Evolutionary conservation across 2,888 invertebrate genomes (phyloP), one percentile per base, ranked within the genome.

Genomic region (Polydrusus tereticollis): DNA sequence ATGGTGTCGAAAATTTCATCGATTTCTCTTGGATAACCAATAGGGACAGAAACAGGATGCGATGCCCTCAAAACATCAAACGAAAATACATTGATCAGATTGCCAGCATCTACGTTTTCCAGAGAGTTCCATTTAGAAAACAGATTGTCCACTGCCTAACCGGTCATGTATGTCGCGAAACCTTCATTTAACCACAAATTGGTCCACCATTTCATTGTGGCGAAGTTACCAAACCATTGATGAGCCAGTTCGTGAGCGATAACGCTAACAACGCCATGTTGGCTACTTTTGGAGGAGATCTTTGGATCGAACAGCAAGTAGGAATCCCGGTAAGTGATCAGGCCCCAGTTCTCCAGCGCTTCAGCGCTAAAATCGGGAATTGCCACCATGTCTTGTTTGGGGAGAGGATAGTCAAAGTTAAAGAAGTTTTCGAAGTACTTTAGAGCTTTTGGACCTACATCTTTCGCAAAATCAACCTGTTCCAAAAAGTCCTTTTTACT

Each of bases 171-270:
- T 20, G 90, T 90, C 5, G 94, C 94, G 80, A 94, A 94, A 0
- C 93, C 93, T 83, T 93, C 93, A 83, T 93, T 93, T 64, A 93
- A 85, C 93, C 93, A 93, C 7, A 93, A 83, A 82, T 93, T 93
- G 0, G 92, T 91, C 93, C 93, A 94, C 93, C 93, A 94, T 81
- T 90, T 90, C 93, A 93, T 93, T 23, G 93, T 94, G 0, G 94
- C 93, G 80, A 93, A 85, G 85, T 94, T 94, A 8, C 94, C 94
- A 83, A 95, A 95, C 94, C 94, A 94, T 77, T 90, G 90, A 81
- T 91, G 90, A 3, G 89, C 89, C 33, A 86, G 71, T 78, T 86
- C 83, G 78, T 88, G 88, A 2, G 85, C 82, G 41, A 84, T 82
- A 41, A 91, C 90, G 78, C 87, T 87, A 20, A 90, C 91, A 6